These are phyloP conservation scores for Nemapogon koenigi DNA, from an alignment of 2,888 invertebrate genomes.

Conservation along the genomic window DNA sequence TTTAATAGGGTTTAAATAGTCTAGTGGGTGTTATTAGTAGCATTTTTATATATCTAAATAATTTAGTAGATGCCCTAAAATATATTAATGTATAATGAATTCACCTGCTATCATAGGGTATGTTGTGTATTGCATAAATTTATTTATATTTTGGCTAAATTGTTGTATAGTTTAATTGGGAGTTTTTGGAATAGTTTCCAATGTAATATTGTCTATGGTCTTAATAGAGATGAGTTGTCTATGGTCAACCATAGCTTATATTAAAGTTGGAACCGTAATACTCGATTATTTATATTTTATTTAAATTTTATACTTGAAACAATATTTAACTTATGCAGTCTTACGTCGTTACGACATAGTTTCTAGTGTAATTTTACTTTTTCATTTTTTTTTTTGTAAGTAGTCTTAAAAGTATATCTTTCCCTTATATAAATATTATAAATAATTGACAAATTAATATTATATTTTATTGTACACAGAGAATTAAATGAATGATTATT, in stretches of 20 bases:
- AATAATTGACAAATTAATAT: constrained; percentile 34
- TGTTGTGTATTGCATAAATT: too few species aligned
- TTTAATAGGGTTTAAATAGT: too few species aligned
- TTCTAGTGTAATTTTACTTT: constrained; percentile 22
- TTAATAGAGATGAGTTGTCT: constrained; percentile 21
- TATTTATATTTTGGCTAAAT: not conserved
- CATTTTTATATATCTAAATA: too few species aligned
- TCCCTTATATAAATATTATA: not conserved
- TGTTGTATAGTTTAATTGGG: not conserved
- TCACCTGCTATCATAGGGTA: too few species aligned
- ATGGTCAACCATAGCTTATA: constrained; percentile 41
- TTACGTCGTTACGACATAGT: constrained; percentile 47
- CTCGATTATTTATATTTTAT: constrained; percentile 63
- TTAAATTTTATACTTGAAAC: constrained; percentile 45
- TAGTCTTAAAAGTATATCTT: not conserved
- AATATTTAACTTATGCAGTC: constrained; percentile 31
- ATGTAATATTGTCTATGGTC: constrained; percentile 2
- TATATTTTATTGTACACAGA: constrained; percentile 48
- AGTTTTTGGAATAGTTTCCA: not conserved
- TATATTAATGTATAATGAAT: too few species aligned
- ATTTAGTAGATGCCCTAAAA: too few species aligned
- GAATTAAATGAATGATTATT: constrained; percentile 58
- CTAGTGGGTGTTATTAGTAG: too few species aligned
- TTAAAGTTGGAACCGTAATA: constrained; percentile 57
- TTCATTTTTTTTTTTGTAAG: constrained; percentile 4